Evolutionary conservation across 1,140 invertebrate genomes (phyloP).

Genomic region (Hormaphis cornu): DNA sequence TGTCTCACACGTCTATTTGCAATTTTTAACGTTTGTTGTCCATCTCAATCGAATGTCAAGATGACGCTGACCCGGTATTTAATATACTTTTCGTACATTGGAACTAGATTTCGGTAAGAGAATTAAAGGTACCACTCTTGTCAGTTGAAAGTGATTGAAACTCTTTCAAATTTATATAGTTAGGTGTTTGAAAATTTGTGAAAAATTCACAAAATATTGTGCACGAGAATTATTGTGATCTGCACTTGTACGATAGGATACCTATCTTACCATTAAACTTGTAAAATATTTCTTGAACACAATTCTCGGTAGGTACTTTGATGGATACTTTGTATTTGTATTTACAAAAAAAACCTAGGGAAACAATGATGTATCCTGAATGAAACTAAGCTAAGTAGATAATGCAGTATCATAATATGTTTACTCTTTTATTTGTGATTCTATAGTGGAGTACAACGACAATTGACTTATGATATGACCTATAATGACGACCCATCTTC

Average conservation of each 20-base stretch:
- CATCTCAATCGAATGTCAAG: neutral
- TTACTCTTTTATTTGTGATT: neutral
- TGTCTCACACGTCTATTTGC: neutral
- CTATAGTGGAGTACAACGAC: slow-evolving; percentile 34
- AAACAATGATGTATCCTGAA: too few relatives aligned
- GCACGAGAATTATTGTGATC: too few relatives aligned
- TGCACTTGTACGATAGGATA: too few relatives aligned
- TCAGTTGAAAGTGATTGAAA: neutral
- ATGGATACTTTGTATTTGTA: too few relatives aligned
- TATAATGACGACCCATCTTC: slow-evolving; percentile 30
- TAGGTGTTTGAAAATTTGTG: too few relatives aligned
- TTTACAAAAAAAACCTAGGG: too few relatives aligned
- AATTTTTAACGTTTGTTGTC: neutral
- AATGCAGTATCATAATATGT: neutral
- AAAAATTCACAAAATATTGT: too few relatives aligned
- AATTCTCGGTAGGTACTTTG: too few relatives aligned
- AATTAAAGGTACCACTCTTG: neutral
- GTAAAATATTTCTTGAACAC: too few relatives aligned
- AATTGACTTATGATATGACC: slow-evolving; percentile 27
- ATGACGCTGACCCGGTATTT: slow-evolving; percentile 33
- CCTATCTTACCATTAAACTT: too few relatives aligned
- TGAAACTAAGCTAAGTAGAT: neutral
- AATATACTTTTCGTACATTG: slow-evolving; percentile 34
- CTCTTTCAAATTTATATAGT: too few relatives aligned
- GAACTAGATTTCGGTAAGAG: slow-evolving; percentile 34